phyloP scores from a whole-genome alignment of 2,113 vertebrate species.

The Leucosticte australis region DNA sequence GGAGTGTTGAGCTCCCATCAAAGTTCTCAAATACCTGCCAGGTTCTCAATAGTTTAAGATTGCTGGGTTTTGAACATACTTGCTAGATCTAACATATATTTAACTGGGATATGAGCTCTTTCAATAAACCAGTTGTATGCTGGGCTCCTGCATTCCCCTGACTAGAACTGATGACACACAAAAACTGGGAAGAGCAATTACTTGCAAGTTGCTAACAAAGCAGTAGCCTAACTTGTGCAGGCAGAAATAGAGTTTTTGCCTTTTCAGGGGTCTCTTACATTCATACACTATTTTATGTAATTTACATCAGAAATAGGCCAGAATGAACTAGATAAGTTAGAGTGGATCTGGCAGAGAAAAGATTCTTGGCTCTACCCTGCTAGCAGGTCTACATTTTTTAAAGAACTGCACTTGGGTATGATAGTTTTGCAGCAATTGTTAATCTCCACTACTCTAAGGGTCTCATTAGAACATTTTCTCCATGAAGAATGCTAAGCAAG shows the following conservation, averaged over 20 bases:
- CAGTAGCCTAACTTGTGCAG: neutral
- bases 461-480: neutral
- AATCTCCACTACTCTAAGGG: neutral
- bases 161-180: neutral
- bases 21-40: neutral
- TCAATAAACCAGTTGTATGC: neutral
- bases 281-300: neutral
- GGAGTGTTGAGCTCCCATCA: neutral
- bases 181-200: neutral
- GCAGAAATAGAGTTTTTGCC: neutral
- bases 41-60: neutral
- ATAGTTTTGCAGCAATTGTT: neutral
- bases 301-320: neutral
- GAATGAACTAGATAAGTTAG: neutral
- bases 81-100: neutral
- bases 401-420: neutral
- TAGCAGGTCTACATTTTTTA: neutral
- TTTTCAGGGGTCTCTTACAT: neutral
- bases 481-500: neutral
- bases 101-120: neutral
- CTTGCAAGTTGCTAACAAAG: neutral
- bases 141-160: neutral
- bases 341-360: neutral
- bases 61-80: neutral
- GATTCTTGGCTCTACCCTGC: neutral